Evolutionary conservation across 2,113 vertebrate species (phyloP).

Genomic region (Aptenodytes patagonicus): DNA sequence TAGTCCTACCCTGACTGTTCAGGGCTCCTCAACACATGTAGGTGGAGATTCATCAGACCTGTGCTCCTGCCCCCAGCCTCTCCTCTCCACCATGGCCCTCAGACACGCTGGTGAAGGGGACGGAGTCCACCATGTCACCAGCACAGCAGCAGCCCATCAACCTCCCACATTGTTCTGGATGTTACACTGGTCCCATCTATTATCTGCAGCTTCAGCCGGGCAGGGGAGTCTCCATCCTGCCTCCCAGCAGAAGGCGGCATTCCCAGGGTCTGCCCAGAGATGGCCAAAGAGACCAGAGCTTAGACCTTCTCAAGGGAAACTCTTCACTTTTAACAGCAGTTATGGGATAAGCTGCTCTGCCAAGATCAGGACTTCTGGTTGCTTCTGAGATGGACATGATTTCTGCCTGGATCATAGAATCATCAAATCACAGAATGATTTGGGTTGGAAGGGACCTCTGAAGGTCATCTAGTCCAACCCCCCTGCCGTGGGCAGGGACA

Average conservation of each 20-base stretch:
- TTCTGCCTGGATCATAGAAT: not conserved
- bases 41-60: not conserved
- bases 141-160: too few species aligned
- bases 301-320: not conserved
- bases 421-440: not conserved
- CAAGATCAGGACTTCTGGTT: not conserved
- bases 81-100: not conserved
- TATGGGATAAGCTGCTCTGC: not conserved
- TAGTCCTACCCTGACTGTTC: not conserved
- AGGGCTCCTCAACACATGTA: not conserved
- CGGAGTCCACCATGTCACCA: not conserved
- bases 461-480: accelerated
- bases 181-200: not conserved
- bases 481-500: not conserved
- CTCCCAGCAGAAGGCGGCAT: accelerated
- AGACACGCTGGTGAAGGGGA: not conserved
- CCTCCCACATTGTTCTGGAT: too few species aligned
- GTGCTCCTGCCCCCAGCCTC: not conserved
- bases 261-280: not conserved
- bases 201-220: not conserved
- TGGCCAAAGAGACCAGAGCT: not conserved
- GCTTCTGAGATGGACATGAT: not conserved
- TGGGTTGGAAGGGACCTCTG: not conserved
- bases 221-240: not conserved
- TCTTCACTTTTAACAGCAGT: not conserved